These are phyloP conservation scores for Calliopum simillimum DNA, from an alignment of 2,888 invertebrate species.

Conservation along the genomic window DNA sequence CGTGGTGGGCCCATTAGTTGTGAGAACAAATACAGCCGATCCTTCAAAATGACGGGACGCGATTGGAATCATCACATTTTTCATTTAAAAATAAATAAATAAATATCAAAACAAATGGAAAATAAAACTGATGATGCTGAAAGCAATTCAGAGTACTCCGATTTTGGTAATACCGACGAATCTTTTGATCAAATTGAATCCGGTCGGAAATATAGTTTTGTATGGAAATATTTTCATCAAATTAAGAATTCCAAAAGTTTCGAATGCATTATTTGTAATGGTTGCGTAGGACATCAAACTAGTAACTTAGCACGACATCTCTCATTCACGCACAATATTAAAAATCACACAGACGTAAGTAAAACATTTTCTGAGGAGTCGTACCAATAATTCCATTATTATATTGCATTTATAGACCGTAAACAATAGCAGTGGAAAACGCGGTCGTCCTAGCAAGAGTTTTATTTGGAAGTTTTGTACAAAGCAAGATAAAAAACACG, in stretches of 20 bases:
- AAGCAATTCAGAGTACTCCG: conserved; percentile 20
- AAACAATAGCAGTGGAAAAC: conserved; percentile 23
- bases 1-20: too few species aligned
- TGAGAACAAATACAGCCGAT: too few species aligned
- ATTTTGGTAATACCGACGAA: conserved; percentile 22
- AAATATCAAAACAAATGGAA: conserved; percentile 21
- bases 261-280: conserved; percentile 53
- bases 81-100: too few species aligned
- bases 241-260: conserved; percentile 46
- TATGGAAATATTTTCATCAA: conserved; percentile 53
- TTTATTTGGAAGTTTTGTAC: conserved; percentile 59
- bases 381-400: background rate
- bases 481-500: conserved; percentile 55
- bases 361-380: background rate
- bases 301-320: conserved; percentile 54
- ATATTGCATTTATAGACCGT: conserved; percentile 24
- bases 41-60: too few species aligned
- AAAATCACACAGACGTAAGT: conserved; percentile 37
- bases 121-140: conserved; percentile 7
- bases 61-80: too few species aligned
- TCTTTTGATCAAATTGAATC: background rate
- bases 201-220: conserved; percentile 51
- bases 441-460: conserved; percentile 53
- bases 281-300: conserved; percentile 52
- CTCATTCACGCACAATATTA: conserved; percentile 49